Percentiles rank a stretch among this genome's conserved stretches.
These are phyloP conservation scores for Saccostrea glomerata DNA, from an alignment of 1,140 invertebrate species.

Conservation along the genomic window DNA sequence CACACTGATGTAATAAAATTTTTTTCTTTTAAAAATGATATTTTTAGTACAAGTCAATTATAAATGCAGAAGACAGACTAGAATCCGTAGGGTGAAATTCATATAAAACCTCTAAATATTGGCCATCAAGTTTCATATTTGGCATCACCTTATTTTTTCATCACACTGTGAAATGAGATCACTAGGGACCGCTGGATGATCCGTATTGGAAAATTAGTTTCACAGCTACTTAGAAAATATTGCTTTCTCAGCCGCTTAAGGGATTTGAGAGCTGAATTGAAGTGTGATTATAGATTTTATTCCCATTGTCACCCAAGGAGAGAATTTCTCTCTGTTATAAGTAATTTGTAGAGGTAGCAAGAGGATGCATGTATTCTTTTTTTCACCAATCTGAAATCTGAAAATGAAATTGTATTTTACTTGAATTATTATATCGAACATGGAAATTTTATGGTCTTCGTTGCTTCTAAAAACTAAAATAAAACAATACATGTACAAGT, in stretches of 20 bases:
- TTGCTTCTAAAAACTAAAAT: not conserved
- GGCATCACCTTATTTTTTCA: constrained; percentile 19
- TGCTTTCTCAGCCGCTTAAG: constrained; percentile 30
- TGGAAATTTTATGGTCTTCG: not conserved
- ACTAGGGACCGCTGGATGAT: constrained; percentile 18
- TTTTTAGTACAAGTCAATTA: not conserved
- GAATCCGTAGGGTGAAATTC: constrained; percentile 1
- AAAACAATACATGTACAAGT: not conserved
- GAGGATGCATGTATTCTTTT: constrained; percentile 10
- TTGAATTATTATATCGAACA: not conserved
- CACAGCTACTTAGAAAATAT: constrained; percentile 38
- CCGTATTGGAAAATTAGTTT: constrained; percentile 36
- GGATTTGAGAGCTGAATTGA: constrained; percentile 29
- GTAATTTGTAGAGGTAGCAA: not conserved
- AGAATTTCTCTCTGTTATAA: constrained; percentile 27
- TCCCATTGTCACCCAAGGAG: not conserved
- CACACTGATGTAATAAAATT: not conserved
- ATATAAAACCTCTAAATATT: constrained; percentile 24
- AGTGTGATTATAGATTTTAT: constrained; percentile 37
- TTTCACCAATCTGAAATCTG: not conserved
- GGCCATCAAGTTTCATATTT: constrained; percentile 25
- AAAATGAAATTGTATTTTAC: not conserved
- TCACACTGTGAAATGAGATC: constrained; percentile 19
- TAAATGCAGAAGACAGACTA: not conserved
- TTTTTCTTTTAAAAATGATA: not conserved